phyloP scores from a whole-genome alignment of 2,888 invertebrate genomes.

The Watsonalla binaria region DNA sequence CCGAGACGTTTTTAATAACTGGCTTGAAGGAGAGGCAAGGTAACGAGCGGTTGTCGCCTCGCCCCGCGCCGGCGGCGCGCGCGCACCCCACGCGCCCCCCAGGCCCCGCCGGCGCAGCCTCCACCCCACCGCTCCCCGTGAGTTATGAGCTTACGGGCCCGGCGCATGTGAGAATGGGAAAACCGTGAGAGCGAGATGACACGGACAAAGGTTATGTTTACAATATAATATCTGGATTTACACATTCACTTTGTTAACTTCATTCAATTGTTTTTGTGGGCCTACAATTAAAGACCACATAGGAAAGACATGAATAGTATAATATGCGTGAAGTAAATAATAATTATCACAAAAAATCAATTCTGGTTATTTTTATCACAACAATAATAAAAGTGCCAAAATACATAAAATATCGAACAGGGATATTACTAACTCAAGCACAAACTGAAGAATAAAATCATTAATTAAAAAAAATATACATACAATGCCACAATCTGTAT shows the following conservation, averaged over 20 bases:
- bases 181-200: slow-evolving; percentile 41
- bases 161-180: slow-evolving; percentile 40
- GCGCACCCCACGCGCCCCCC: slow-evolving; percentile 37
- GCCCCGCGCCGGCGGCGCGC: slow-evolving; percentile 58
- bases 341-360: no score
- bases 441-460: no score
- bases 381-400: no score
- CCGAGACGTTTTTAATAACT: slow-evolving; percentile 81
- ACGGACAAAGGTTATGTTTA: slow-evolving; percentile 48
- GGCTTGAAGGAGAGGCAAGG: slow-evolving; percentile 77
- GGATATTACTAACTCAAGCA: no score
- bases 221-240: slow-evolving; percentile 15
- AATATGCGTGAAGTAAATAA: no score
- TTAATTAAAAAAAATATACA: no score
- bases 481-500: no score
- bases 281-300: no score
- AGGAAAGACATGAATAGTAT: no score
- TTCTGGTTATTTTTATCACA: no score
- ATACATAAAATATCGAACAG: no score
- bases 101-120: slow-evolving; percentile 51
- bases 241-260: not conserved
- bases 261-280: not conserved
- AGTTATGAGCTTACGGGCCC: slow-evolving; percentile 62
- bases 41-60: slow-evolving; percentile 79
- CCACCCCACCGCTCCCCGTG: slow-evolving; percentile 65